Evolutionary conservation across 2,113 vertebrate genomes (phyloP).

Genomic region (Leuciscus idus): DNA sequence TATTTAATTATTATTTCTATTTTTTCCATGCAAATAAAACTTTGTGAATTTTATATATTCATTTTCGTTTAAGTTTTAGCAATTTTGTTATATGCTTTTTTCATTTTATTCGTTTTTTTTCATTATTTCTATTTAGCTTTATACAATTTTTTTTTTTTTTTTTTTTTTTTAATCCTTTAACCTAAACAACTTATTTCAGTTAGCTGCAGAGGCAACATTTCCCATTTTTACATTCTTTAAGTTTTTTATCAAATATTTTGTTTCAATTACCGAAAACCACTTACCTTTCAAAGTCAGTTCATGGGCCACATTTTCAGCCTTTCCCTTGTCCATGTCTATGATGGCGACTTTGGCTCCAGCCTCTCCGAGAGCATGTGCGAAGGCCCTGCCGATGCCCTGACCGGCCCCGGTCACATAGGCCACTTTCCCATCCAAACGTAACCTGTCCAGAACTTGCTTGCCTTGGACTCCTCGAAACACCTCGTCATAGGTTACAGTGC

Average conservation of each 20-base stretch:
- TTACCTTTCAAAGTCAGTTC: constrained; percentile 82
- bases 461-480: constrained; percentile 75
- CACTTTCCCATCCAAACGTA: constrained; percentile 77
- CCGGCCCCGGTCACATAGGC: constrained; percentile 79
- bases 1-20: too few species aligned
- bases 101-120: background rate
- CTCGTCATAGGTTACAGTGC: constrained; percentile 65
- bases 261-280: background rate
- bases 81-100: too few species aligned
- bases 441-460: constrained; percentile 72
- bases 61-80: background rate
- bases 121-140: too few species aligned
- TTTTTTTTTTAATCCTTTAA: background rate
- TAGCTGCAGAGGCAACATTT: background rate
- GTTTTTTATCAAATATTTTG: background rate
- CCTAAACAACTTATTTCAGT: background rate
- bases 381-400: constrained; percentile 81
- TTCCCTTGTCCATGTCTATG: constrained; percentile 76
- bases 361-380: constrained; percentile 79
- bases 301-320: constrained; percentile 71
- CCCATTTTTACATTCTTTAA: background rate
- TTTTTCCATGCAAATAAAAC: background rate
- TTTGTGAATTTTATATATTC: background rate
- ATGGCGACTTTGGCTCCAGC: constrained; percentile 79
- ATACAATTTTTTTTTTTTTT: too few species aligned